Conservation (phyloP, 2,797 vertebrate genomes). For the Crax fasciolata region DNA sequence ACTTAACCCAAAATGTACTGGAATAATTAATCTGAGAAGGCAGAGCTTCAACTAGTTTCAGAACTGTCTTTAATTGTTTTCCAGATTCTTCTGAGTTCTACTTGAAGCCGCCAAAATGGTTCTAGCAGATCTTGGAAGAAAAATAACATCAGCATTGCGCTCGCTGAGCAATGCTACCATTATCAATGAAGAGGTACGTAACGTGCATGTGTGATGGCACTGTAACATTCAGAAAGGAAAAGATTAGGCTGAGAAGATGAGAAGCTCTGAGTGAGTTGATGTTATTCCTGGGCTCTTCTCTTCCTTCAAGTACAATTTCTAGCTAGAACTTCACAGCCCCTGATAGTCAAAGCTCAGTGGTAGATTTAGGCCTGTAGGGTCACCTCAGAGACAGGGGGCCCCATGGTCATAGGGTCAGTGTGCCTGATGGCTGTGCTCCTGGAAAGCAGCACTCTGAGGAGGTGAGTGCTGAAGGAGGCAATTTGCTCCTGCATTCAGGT, state of each 20-base stretch:
- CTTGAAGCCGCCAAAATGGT: slow-evolving; percentile 90
- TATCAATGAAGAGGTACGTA: slow-evolving; percentile 95
- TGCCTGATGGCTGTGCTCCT: rapidly evolving
- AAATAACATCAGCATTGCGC: slow-evolving; percentile 97
- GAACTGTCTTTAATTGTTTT: background rate
- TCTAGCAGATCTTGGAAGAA: slow-evolving; percentile 96
- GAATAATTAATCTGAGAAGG: background rate
- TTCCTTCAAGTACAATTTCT: background rate
- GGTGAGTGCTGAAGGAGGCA: background rate
- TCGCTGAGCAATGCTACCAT: slow-evolving; percentile 99
- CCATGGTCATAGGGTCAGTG: background rate
- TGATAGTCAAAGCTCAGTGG: background rate
- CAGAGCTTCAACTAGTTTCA: background rate
- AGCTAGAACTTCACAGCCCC: background rate
- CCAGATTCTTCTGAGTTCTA: slow-evolving; percentile 58
- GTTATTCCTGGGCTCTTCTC: background rate
- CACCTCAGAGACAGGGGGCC: background rate
- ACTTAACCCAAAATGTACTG: background rate
- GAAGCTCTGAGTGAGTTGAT: background rate
- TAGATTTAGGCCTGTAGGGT: background rate
- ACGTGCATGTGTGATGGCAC: background rate
- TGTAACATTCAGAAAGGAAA: background rate
- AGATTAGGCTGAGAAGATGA: background rate
- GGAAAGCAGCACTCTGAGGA: background rate
- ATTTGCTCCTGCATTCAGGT: background rate